Evolutionary conservation across 1,140 invertebrate genomes (phyloP).

Genomic region (Palaemon carinicauda): DNA sequence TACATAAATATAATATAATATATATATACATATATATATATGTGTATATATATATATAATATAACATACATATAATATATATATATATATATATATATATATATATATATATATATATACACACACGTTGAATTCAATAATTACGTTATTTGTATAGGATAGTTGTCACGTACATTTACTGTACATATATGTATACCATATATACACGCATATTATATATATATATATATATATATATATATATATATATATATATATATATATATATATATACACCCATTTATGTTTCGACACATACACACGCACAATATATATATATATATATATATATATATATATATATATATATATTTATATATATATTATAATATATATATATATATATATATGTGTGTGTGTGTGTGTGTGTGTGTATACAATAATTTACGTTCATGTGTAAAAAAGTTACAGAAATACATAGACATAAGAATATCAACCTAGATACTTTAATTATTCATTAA

Average conservation of each 20-base stretch:
- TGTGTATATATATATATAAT: neutral
- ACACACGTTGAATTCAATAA: too few relatives aligned
- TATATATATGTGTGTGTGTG: neutral
- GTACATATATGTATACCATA: neutral
- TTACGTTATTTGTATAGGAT: too few relatives aligned
- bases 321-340: neutral
- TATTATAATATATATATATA: too few relatives aligned
- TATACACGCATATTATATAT: neutral
- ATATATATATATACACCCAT: slow-evolving; percentile 2
- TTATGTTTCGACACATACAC: too few relatives aligned
- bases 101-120: neutral
- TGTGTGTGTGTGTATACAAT: neutral
- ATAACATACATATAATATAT: neutral
- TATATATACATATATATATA: neutral
- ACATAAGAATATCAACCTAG: too few relatives aligned
- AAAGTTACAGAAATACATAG: too few relatives aligned
- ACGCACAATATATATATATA: neutral
- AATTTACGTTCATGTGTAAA: too few relatives aligned
- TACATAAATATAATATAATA: neutral
- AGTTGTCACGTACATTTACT: neutral
- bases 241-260: neutral
- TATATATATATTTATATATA: too few relatives aligned
- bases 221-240: neutral
- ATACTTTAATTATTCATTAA: too few relatives aligned
- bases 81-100: neutral